Base-by-base conservation (phyloP, 2,888 invertebrate genomes). In the Autographa pulchrina region DNA sequence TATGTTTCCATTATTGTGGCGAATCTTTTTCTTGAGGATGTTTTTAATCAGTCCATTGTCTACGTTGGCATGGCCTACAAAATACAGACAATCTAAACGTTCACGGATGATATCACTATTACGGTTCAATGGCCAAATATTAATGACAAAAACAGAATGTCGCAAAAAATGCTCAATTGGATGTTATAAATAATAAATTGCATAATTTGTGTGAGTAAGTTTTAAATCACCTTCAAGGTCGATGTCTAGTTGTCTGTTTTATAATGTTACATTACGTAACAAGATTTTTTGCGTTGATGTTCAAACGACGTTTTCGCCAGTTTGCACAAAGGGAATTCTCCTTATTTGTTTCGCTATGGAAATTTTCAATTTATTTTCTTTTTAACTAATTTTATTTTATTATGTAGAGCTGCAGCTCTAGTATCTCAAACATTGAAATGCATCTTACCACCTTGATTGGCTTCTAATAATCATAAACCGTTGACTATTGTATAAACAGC, bases 71-170 rank as follows among this genome's bases (percentile, higher is more conserved):
- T 63, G 38, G 59, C 65, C 72, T 73, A 62, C 18, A 35, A 43
- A 56, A 71, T 59, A 58, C 62, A 73, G 72, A 73, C 52, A 66
- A 70, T 74, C 61, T 70, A 59, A 75, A 78, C 65, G 62, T 68
- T 78, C 74, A 74, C 72, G 59, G 68, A 84, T 83, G 75, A 85
- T 79, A 77, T 86, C 82, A 81, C 41, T 20, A 63, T 20, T 56
- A 75, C 80, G 79, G 86, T 87, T 87, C 87, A 86, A 74, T 83
- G 88, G 70, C 82, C 83, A 86, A 81, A 74, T 81, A 66, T 82
- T 62, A 58, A 65, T 72, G 68, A 62, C 75, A 80, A 82, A 84
- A 86, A 82, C 80, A 74, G 65, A 52, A 58, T 65, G 68, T 63
- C 14, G 54, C 62, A 83, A 83, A 84, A 86, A 83, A 76, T 63